Evolutionary conservation across 2,113 vertebrate species (phyloP).

Genomic region (Orycteropus afer): DNA sequence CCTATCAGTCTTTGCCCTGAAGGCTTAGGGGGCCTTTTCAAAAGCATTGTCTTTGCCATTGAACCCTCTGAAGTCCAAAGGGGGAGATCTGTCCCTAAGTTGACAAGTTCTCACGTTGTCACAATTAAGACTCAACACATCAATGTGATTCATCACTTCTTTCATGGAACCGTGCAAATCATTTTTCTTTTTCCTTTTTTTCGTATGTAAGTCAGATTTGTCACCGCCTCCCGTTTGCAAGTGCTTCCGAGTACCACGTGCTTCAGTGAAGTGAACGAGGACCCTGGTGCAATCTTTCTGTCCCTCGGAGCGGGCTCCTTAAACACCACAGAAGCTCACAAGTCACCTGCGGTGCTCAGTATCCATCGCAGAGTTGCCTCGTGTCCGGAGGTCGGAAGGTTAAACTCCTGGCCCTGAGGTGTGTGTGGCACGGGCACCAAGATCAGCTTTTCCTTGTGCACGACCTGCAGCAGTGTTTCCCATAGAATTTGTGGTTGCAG

Average conservation of each 20-base stretch:
- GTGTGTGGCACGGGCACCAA: not conserved
- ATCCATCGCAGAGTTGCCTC: fast-evolving
- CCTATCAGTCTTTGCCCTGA: not conserved
- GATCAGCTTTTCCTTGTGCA: conserved; percentile 91
- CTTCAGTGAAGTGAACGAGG: not conserved
- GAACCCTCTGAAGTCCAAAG: not conserved
- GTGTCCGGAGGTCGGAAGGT: not conserved
- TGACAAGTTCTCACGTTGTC: not conserved
- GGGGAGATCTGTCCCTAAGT: not conserved
- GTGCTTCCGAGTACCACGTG: conserved; percentile 80
- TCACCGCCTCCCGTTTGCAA: conserved; percentile 74
- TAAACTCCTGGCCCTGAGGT: not conserved
- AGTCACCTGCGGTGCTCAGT: not conserved
- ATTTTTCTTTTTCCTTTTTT: not conserved
- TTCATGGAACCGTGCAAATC: conserved; percentile 58
- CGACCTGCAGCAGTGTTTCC: conserved; percentile 96
- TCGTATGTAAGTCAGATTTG: conserved; percentile 45
- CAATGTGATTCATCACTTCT: not conserved
- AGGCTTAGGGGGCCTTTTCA: not conserved
- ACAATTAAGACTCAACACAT: not conserved
- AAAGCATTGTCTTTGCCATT: not conserved
- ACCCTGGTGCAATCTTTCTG: not conserved
- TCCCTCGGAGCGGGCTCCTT: not conserved
- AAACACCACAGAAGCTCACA: fast-evolving
- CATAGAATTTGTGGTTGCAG: conserved; percentile 98